Evolutionary conservation across 2,113 vertebrate species (phyloP).

Genomic region (Nothobranchius kuhntae): DNA sequence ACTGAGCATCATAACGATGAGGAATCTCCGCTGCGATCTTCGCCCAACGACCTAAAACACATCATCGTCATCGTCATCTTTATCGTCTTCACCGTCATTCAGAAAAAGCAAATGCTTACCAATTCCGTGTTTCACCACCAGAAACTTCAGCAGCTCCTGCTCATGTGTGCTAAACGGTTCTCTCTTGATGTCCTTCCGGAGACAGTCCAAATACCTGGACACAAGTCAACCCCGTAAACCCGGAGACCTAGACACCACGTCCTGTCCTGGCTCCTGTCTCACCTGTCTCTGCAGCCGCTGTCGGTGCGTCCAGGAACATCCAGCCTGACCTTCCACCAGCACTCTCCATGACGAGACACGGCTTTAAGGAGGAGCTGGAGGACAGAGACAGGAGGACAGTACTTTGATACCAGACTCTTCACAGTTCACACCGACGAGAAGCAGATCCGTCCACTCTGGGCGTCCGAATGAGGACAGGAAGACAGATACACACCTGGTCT

Average conservation of each 20-base stretch:
- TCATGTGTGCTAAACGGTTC: constrained; percentile 85
- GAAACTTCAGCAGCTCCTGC: constrained; percentile 72
- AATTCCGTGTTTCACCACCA: constrained; percentile 86
- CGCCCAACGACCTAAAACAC: constrained; percentile 85
- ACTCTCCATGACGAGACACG: constrained; percentile 80
- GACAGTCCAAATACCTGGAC: constrained; percentile 85
- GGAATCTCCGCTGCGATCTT: constrained; percentile 88
- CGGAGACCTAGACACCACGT: background rate
- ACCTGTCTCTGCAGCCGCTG: constrained; percentile 89
- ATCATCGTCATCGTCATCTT: too few relatives aligned
- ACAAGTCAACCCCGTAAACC: constrained; percentile 2
- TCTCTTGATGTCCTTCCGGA: constrained; percentile 82
- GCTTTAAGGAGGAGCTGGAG: constrained; percentile 85
- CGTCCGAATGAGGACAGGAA: background rate
- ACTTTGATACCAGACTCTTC: too few relatives aligned
- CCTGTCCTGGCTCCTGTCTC: constrained; percentile 12
- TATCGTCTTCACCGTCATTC: background rate
- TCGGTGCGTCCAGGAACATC: constrained; percentile 91
- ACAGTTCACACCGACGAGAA: too few relatives aligned
- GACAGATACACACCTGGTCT: constrained; percentile 77
- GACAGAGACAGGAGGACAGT: background rate
- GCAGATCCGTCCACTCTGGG: background rate
- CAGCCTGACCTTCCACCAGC: constrained; percentile 88
- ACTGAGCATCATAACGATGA: constrained; percentile 84
- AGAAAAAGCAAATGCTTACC: constrained; percentile 73